Conservation (phyloP, 2,113 vertebrate genomes). For the Pionites leucogaster region DNA sequence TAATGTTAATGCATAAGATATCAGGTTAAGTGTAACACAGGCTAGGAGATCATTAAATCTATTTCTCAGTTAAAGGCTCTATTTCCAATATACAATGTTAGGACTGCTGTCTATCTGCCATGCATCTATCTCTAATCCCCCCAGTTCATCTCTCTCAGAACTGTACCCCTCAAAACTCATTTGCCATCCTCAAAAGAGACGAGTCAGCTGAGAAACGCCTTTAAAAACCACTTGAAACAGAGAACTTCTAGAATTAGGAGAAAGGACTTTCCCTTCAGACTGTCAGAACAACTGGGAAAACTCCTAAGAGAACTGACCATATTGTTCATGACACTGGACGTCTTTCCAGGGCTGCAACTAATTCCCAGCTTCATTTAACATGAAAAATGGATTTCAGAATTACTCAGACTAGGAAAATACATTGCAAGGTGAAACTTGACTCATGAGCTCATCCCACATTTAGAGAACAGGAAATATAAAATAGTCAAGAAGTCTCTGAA, state of each 20-base stretch:
- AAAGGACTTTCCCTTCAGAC: not conserved
- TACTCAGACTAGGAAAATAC: conserved; percentile 42
- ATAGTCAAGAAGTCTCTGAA: conserved; percentile 38
- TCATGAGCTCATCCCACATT: conserved; percentile 34
- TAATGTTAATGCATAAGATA: not conserved
- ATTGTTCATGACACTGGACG: not conserved
- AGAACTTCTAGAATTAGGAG: not conserved
- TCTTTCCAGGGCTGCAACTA: conserved; percentile 21
- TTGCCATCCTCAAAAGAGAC: not conserved
- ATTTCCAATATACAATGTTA: not conserved
- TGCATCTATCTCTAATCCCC: not conserved
- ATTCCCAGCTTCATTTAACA: conserved; percentile 1
- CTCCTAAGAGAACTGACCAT: not conserved
- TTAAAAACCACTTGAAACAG: not conserved
- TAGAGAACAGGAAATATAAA: conserved; percentile 48
- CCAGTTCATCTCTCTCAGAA: not conserved
- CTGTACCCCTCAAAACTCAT: not conserved
- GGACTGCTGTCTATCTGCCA: not conserved
- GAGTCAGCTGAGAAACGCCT: not conserved
- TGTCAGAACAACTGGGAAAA: not conserved
- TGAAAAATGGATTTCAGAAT: conserved; percentile 39
- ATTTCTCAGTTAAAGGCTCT: not conserved
- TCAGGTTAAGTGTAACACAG: not conserved
- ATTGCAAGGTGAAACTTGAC: conserved; percentile 19
- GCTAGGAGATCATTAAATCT: not conserved